Evolutionary conservation across 1,140 invertebrate species (phyloP).

Genomic region (Drosophila pseudoananassae): DNA sequence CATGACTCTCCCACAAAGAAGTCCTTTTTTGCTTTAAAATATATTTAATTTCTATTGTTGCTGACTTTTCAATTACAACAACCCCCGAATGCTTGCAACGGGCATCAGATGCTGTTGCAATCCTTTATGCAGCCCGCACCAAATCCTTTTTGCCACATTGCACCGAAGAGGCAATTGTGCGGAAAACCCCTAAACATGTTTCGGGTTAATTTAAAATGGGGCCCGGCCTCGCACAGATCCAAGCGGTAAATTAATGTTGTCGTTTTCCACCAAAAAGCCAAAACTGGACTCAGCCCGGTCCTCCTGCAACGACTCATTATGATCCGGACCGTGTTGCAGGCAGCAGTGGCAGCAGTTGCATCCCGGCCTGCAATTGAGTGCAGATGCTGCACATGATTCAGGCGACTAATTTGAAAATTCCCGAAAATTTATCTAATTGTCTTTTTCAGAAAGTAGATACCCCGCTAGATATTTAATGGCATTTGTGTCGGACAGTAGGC

Average conservation of each 20-base stretch:
- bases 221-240: constrained; percentile 62
- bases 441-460: constrained; percentile 5
- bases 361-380: constrained; percentile 64
- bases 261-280: constrained; percentile 77
- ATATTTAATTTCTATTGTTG: constrained; percentile 21
- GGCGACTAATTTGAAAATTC: constrained; percentile 74
- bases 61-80: constrained; percentile 28
- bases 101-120: constrained; percentile 64
- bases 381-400: constrained; percentile 73
- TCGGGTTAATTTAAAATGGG: constrained; percentile 83
- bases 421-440: constrained; percentile 71
- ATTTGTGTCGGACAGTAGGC: background rate
- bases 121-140: constrained; percentile 43
- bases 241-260: constrained; percentile 82
- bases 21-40: background rate
- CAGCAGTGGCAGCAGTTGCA: constrained; percentile 2
- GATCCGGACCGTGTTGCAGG: constrained; percentile 25
- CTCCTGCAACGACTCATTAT: constrained; percentile 22
- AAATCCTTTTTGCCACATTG: constrained; percentile 67
- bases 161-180: constrained; percentile 75
- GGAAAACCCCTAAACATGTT: constrained; percentile 84
- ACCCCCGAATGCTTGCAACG: constrained; percentile 23
- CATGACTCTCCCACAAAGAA: no score
- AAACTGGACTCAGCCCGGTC: constrained; percentile 9
- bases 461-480: constrained; percentile 29